phyloP scores from a whole-genome alignment of 2,888 invertebrate species.

The Dugesia japonica region DNA sequence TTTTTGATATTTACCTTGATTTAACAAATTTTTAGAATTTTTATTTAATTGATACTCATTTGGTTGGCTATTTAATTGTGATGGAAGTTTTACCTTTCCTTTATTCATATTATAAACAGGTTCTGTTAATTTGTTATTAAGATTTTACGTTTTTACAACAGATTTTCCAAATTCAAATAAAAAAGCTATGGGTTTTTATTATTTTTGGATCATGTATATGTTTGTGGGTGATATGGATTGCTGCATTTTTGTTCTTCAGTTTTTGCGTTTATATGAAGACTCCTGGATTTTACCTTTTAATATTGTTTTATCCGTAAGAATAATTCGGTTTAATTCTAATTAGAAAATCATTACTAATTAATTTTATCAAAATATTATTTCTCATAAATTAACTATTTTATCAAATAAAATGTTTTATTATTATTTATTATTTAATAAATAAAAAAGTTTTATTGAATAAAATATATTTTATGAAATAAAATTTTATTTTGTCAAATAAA shows the following conservation, averaged over 20 bases:
- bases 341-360: too few species aligned
- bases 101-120: conserved; percentile 51
- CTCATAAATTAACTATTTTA: too few species aligned
- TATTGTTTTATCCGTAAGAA: conserved; percentile 78
- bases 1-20: conserved; percentile 39
- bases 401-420: too few species aligned
- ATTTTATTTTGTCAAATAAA: too few species aligned
- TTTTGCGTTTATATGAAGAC: conserved; percentile 50
- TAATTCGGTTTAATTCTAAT: too few species aligned
- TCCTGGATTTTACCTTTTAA: conserved; percentile 63
- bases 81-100: conserved; percentile 65
- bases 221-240: conserved; percentile 46
- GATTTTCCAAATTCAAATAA: not conserved
- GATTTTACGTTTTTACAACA: not conserved
- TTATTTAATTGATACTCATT: conserved; percentile 73
- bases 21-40: conserved; percentile 88
- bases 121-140: conserved; percentile 37
- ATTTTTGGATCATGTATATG: not conserved
- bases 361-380: too few species aligned
- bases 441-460: too few species aligned
- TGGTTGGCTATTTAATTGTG: conserved; percentile 67
- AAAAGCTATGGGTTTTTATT: not conserved
- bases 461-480: too few species aligned
- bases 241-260: conserved; percentile 57
- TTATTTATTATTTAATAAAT: too few species aligned